These are phyloP conservation scores for Drosophila putrida DNA, from an alignment of 2,888 invertebrate genomes.

Conservation along the genomic window DNA sequence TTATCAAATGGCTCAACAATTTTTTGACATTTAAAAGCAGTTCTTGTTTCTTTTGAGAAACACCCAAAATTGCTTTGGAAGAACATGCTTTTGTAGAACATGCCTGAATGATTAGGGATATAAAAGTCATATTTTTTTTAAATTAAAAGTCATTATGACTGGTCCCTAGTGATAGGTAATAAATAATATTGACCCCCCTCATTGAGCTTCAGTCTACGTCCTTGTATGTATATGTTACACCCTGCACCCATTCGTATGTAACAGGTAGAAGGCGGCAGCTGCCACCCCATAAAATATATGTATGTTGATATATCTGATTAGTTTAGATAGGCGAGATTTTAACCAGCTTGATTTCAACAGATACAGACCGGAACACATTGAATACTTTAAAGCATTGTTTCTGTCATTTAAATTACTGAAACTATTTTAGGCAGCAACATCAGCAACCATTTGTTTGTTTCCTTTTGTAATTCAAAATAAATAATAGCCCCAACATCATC, in stretches of 20 bases:
- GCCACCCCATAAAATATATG: slow-evolving; percentile 4
- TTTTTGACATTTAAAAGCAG: too few relatives aligned
- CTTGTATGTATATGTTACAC: slow-evolving; percentile 1
- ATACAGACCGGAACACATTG: neutral
- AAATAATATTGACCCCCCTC: too few relatives aligned
- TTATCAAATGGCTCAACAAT: too few relatives aligned
- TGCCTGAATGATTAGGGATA: too few relatives aligned
- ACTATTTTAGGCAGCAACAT: neutral
- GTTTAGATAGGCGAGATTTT: neutral
- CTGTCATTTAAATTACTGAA: slow-evolving; percentile 5
- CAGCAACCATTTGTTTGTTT: neutral
- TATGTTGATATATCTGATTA: slow-evolving; percentile 2
- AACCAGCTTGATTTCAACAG: too few relatives aligned
- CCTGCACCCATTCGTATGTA: slow-evolving; percentile 7
- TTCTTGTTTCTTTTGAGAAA: too few relatives aligned
- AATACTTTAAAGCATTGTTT: neutral
- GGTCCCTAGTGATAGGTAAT: too few relatives aligned
- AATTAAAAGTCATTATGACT: too few relatives aligned
- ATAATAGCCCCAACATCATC: neutral
- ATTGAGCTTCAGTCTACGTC: too few relatives aligned
- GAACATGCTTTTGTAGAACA: too few relatives aligned
- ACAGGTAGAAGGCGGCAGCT: slow-evolving; percentile 8
- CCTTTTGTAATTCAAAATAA: neutral
- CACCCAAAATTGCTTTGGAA: too few relatives aligned
- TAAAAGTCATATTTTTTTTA: too few relatives aligned